Base-by-base conservation (phyloP, 2,888 invertebrate genomes). In the Pyrrhosoma nymphula region DNA sequence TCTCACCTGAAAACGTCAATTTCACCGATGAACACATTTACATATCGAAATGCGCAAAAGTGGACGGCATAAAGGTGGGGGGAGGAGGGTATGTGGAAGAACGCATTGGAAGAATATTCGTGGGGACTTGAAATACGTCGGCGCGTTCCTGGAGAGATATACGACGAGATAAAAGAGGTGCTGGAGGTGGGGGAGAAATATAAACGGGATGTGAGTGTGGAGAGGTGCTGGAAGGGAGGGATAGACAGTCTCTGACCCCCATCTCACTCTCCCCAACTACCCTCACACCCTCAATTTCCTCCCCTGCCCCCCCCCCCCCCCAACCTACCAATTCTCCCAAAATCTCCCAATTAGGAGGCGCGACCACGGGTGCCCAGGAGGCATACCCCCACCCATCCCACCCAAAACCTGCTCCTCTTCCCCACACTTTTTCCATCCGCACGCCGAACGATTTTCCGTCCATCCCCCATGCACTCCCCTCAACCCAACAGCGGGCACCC, bases 281-380 rank as follows among this genome's bases (percentile, higher is more conserved):
- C 18, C 47, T 47, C 30, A 16, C 88, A 39, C 4, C 35, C 55
- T 35, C 47, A 12, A 39, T 10, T 23, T 35, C 88, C 26, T 60
- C 16, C 60, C 60, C 88, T 39, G 4, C 20, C 8, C 82, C 20
- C 47, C 18, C 47, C 47, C 6, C 47, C 23, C 47, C 47, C 16
- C 82, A n/a, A n/a, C n/a, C 47, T 4, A 4, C 47, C 47, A 35
- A 16, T 23, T 39, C 91, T 91, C 26, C 91, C 39, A 14, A 39
- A 35, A 63, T 39, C 91, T 63, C 91, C 91, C 91, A 91, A 91
- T 91, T 91, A 91, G 91, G 91, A 91, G 18, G 60, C 91, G 63
- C 63, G 63, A 60, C 91, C 91, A 63, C 39, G 91, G 63, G 91
- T 63, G 26, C 63, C 91, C 91, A 91, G 60, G 35, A 91, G 91